Base-by-base conservation (phyloP, 2,888 invertebrate species). In the Troides helena region DNA sequence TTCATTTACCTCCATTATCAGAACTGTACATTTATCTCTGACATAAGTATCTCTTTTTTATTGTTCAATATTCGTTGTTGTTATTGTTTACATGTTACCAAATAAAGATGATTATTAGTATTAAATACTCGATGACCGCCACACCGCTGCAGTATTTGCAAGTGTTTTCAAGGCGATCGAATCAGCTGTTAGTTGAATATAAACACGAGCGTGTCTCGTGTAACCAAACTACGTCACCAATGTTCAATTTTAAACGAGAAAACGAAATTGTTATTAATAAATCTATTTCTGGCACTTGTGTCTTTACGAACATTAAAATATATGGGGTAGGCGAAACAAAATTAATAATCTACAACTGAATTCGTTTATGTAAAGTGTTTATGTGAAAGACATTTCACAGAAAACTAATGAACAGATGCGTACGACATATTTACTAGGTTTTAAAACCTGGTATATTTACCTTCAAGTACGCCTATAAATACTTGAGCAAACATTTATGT, bases 161-260 rank as follows among this genome's bases (percentile, higher is more conserved):
- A 18, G 12, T 18, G 12, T 39, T 61, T 68, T 64, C 64, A 60
- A 64, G 12, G 59, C 53, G 23, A 57, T 59, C 60, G 64, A 53
- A 36, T 53, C 30, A 43, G 43, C 21, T 62, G 10, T 59, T 43
- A 50, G 18, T 65, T 17, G 46, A n/a, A 25, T 30, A 57, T 14
- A 65, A 53, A 69, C 65, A 62, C 50, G 57, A 65, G 65, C 57
- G 25, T 17, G 8, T 65, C 69, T 30, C 65, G 69, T 61, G 56
- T 53, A 17, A 7, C n/a, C 23, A 21, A 21, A 57, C 21, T 23
- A 21, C 57, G 57, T 57, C 57, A 57, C 21, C 18, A 5, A 50
- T 50, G 50, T 50, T 57, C 57, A 39, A 43, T 21, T 65, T 39
- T 39, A 50, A 53, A 53, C 30, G 18, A 17, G 36, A 56, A 50